These are phyloP conservation scores for Busseola fusca DNA, from an alignment of 2,888 invertebrate species.

Conservation along the genomic window DNA sequence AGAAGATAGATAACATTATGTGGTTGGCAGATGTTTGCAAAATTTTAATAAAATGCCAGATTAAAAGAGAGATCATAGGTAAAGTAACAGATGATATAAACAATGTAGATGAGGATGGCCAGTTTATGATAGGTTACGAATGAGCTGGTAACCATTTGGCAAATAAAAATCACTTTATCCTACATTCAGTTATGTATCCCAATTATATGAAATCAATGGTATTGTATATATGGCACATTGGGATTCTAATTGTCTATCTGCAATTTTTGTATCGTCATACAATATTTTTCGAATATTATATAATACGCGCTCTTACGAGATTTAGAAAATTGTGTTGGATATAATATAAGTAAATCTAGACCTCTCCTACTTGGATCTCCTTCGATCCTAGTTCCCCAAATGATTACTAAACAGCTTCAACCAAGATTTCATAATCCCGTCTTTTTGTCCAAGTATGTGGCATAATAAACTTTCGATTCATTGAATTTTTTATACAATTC, in stretches of 20 bases:
- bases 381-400: neutral
- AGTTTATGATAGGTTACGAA: neutral
- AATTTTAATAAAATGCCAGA: neutral
- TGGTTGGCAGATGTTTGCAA: constrained; percentile 14
- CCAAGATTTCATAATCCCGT: neutral
- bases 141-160: neutral
- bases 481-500: constrained; percentile 64
- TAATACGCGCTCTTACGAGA: neutral
- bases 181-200: too few relatives aligned
- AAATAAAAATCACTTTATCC: neutral
- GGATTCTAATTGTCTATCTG: neutral
- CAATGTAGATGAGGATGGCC: neutral
- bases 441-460: constrained; percentile 38
- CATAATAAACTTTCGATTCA: constrained; percentile 37
- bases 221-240: neutral
- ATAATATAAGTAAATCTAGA: neutral
- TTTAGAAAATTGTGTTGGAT: neutral
- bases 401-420: neutral
- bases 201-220: neutral
- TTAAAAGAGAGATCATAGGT: neutral
- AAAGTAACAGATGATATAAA: neutral
- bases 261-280: neutral
- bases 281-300: neutral
- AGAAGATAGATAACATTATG: constrained; percentile 37
- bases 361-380: neutral